Base-by-base conservation (phyloP, 1,140 invertebrate species). In the Lucilia cuprina region DNA sequence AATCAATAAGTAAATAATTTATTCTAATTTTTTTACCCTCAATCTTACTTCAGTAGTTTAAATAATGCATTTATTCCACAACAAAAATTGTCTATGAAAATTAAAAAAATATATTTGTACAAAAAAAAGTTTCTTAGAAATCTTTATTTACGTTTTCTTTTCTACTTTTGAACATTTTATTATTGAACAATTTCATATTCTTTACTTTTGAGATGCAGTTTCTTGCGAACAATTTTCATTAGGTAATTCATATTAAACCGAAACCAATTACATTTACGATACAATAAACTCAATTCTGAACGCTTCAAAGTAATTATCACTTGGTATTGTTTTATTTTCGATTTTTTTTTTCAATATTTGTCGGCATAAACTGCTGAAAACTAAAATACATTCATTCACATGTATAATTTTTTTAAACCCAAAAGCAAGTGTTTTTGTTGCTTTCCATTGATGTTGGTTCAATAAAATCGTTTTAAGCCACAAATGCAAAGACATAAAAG, bases 281-380 rank as follows among this genome's bases (percentile, higher is more conserved):
- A 77, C 35, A 35, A 78, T 78, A 84, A 84, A 78, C 75, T n/a
- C 25, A 77, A 55, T 49, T 50, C 34, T 34, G 49, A 83, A 75
- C 70, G 65, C 65, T 83, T 49, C 83, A 83, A 83, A 70, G 83
- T 74, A 83, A 83, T 83, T 83, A 83, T 83, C 83, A 74, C 83
- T 19, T 41, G n/a, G 30, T 25, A 14, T 75, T 13, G 74, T 34
- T 75, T 13, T n/a, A 55, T 55, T 41, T 41, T 41, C 41, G 3
- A 30, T 30, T 30, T 30, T 30, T 30, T 30, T 30, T 41, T 5
- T 7, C 5, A 10, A 41, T 41, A 8, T 10, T 41, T 41, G 41
- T 2, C 12, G 50, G 50, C 50, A 75, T 75, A 30, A 30, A 30
- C 25, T 30, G 25, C 13, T 14, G 25, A 2, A 30, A 30, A 34